These are phyloP conservation scores for Hipposideros armiger DNA, from an alignment of 2,113 vertebrate species.

Conservation along the genomic window DNA sequence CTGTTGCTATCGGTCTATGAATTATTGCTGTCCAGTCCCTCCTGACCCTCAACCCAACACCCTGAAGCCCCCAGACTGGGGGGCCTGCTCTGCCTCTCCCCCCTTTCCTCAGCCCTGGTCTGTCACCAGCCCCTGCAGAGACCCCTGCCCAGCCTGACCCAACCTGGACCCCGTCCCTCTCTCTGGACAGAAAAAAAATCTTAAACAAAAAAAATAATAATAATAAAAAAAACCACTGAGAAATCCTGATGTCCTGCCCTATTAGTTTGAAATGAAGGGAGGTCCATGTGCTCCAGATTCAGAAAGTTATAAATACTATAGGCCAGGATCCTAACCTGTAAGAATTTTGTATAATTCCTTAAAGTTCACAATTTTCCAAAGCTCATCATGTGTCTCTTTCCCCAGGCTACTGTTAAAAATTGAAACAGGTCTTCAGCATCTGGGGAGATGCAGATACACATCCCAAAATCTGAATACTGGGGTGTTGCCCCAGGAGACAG, in stretches of 20 bases:
- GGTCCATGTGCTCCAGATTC: neutral
- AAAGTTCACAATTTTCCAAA: neutral
- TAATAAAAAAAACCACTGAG: too few relatives aligned
- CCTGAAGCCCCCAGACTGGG: neutral
- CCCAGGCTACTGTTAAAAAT: neutral
- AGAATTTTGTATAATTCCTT: neutral
- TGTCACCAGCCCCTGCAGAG: neutral
- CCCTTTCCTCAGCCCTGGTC: neutral
- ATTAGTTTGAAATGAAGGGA: neutral
- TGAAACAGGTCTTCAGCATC: neutral
- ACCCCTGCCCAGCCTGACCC: neutral
- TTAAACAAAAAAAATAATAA: too few relatives aligned
- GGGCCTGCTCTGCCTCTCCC: neutral
- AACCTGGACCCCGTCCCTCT: neutral
- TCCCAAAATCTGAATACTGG: neutral
- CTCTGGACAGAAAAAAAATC: neutral
- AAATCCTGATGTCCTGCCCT: neutral
- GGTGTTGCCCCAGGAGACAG: neutral
- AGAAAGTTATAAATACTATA: neutral
- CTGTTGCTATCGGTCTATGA: neutral
- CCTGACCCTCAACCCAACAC: neutral
- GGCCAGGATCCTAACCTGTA: neutral
- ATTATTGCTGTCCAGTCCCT: neutral
- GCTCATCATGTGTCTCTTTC: neutral
- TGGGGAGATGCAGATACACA: neutral